These are phyloP conservation scores for Halcyon malimbica DNA, from an alignment of 2,113 vertebrate genomes.

Conservation along the genomic window DNA sequence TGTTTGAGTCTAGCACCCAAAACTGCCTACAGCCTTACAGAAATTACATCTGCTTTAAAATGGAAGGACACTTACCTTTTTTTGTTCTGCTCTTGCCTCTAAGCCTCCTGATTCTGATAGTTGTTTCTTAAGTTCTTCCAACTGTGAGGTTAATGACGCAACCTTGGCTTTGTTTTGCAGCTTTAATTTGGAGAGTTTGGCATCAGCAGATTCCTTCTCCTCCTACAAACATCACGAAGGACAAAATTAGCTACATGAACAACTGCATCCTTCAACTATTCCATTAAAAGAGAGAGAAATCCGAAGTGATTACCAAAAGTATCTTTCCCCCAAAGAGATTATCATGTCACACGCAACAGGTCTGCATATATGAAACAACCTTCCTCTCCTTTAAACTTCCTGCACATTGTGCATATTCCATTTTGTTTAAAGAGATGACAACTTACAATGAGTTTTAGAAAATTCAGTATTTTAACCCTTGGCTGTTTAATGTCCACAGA, in stretches of 20 bases:
- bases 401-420: neutral
- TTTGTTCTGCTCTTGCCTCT: slow-evolving; percentile 72
- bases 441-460: neutral
- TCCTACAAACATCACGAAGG: slow-evolving; percentile 59
- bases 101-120: slow-evolving; percentile 51
- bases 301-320: neutral
- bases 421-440: neutral
- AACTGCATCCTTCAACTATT: neutral
- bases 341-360: neutral
- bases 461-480: neutral
- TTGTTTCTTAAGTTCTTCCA: slow-evolving; percentile 86
- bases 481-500: neutral
- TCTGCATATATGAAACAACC: neutral
- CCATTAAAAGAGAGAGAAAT: neutral
- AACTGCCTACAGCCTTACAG: neutral
- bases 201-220: slow-evolving; percentile 84
- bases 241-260: neutral
- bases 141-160: slow-evolving; percentile 81
- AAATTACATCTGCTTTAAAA: neutral
- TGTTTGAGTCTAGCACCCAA: neutral
- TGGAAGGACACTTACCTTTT: slow-evolving; percentile 69
- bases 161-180: slow-evolving; percentile 91
- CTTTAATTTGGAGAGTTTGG: slow-evolving; percentile 86
- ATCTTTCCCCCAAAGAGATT: neutral
- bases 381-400: neutral